phyloP scores from a whole-genome alignment of 2,113 vertebrate species.

The Nettapus auritus region DNA sequence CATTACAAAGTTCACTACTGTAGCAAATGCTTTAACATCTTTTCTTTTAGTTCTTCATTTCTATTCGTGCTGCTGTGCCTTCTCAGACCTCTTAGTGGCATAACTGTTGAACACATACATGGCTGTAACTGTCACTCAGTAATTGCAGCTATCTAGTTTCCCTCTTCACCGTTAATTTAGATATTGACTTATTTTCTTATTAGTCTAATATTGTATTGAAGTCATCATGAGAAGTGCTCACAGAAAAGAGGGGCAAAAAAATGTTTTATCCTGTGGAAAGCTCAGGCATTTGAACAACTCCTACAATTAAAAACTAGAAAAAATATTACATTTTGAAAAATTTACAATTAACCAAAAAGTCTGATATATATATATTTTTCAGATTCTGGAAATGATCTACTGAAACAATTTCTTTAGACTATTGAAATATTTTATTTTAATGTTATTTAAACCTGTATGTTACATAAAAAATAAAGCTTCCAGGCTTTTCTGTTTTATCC shows the following conservation, averaged over 20 bases:
- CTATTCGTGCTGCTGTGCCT: neutral
- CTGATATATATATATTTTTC: neutral
- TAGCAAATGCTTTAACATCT: slow-evolving; percentile 2
- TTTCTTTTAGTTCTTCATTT: neutral
- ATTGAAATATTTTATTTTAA: neutral
- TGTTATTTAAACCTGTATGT: neutral
- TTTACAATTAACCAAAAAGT: neutral
- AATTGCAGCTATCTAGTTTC: slow-evolving; percentile 9
- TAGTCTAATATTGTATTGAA: neutral
- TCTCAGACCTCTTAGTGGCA: neutral
- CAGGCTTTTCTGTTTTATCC: neutral
- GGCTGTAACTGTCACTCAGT: neutral
- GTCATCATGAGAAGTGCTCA: neutral
- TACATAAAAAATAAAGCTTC: neutral
- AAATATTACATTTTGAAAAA: neutral
- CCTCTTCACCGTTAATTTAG: neutral
- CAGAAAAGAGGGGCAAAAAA: neutral
- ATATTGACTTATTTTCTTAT: slow-evolving; percentile 16
- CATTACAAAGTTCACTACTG: neutral
- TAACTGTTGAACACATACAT: neutral
- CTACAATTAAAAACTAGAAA: neutral
- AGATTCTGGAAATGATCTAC: neutral
- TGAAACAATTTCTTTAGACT: neutral
- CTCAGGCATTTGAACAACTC: neutral
- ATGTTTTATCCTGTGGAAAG: neutral